A percentile compares a stretch with the other conserved stretches of the same genome.
Conservation (phyloP, 2,113 vertebrate species). For the Phocoena sinus region DNA sequence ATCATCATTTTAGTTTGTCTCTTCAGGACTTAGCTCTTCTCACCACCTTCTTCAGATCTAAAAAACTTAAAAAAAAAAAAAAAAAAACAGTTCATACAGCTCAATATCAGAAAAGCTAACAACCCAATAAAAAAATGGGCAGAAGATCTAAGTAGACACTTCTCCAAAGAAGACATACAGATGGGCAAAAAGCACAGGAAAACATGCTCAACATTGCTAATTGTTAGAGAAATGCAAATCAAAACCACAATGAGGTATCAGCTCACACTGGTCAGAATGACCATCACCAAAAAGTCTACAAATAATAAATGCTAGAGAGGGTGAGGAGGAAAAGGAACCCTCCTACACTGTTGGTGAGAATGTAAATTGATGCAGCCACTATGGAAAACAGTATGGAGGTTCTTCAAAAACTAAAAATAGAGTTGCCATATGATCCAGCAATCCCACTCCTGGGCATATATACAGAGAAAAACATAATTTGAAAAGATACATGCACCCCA, state of each 20-base stretch:
- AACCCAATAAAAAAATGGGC: neutral
- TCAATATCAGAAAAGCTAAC: neutral
- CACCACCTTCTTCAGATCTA: neutral
- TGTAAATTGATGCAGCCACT: neutral
- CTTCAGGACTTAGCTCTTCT: neutral
- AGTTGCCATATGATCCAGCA: neutral
- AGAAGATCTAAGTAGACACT: neutral
- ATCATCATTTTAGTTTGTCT: neutral
- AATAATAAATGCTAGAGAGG: neutral
- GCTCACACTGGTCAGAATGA: neutral
- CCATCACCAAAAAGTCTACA: neutral
- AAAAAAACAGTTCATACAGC: neutral
- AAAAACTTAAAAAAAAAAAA: neutral
- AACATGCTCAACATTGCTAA: neutral
- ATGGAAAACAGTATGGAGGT: neutral
- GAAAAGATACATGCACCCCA: neutral
- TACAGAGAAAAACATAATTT: neutral
- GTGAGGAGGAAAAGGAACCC: neutral
- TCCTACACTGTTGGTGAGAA: neutral
- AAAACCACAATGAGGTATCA: neutral
- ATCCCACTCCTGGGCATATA: neutral
- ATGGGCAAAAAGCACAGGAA: neutral
- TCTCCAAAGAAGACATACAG: neutral
- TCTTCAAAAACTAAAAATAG: neutral
- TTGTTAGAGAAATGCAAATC: neutral